phyloP scores from a whole-genome alignment of 2,888 invertebrate species.

The Nomada ruficornis region DNA sequence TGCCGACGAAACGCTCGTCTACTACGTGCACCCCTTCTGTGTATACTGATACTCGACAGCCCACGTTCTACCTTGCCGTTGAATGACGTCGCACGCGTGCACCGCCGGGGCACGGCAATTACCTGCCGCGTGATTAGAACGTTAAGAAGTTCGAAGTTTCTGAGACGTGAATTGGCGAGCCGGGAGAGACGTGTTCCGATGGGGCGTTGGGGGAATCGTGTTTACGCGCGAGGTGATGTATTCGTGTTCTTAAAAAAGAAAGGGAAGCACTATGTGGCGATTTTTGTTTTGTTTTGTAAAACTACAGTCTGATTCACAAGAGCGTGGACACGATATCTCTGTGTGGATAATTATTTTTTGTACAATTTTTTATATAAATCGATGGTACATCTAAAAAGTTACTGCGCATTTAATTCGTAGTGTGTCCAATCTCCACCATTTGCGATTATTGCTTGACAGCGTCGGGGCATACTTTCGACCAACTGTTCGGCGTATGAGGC shows the following conservation, averaged over 20 bases:
- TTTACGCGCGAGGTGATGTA: neutral
- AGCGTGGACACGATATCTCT: too few relatives aligned
- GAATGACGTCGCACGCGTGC: conserved; percentile 29
- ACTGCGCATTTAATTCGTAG: too few relatives aligned
- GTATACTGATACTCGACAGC: conserved; percentile 23
- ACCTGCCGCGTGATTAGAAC: conserved; percentile 48
- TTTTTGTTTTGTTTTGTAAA: too few relatives aligned
- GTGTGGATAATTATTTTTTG: too few relatives aligned
- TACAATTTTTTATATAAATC: too few relatives aligned
- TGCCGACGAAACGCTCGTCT: conserved; percentile 45
- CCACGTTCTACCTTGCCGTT: conserved; percentile 40
- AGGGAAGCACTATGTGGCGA: too few relatives aligned
- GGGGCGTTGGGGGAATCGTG: neutral
- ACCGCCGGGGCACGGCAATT: conserved; percentile 44
- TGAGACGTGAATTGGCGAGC: conserved; percentile 1
- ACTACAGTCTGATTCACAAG: too few relatives aligned
- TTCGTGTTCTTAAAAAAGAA: neutral
- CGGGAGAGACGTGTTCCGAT: neutral
- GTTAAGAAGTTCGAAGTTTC: conserved; percentile 53
- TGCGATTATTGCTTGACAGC: too few relatives aligned
- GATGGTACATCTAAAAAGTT: too few relatives aligned
- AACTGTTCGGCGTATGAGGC: too few relatives aligned
- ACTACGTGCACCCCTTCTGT: conserved; percentile 29
- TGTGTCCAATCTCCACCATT: too few relatives aligned
- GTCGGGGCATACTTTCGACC: too few relatives aligned